phyloP scores from a whole-genome alignment of 2,113 vertebrate species.

The Gallinago paraguaiae region DNA sequence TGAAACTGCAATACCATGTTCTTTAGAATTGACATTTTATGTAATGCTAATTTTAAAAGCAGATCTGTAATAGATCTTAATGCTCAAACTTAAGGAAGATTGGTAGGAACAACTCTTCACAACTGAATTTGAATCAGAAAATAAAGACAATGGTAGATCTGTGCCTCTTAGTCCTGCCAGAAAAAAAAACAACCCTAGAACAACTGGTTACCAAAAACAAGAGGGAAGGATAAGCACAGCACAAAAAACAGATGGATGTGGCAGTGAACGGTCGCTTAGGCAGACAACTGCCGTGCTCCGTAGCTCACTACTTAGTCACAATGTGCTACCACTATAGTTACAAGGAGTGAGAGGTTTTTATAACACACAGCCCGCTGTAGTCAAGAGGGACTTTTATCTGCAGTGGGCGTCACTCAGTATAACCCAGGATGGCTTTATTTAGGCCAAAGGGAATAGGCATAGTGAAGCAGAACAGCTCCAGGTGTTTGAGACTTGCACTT shows the following conservation, averaged over 20 bases:
- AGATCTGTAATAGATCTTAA: neutral
- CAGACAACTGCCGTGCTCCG: neutral
- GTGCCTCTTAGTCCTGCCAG: neutral
- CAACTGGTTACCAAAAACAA: neutral
- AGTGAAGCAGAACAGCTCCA: neutral
- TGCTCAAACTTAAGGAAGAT: neutral
- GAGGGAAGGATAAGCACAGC: neutral
- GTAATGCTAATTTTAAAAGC: neutral
- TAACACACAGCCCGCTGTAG: neutral
- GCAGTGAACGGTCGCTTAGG: neutral
- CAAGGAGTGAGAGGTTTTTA: neutral
- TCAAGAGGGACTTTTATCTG: neutral
- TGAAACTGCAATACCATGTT: neutral
- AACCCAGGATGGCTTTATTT: neutral
- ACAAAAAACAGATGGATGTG: neutral
- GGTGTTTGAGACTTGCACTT: neutral
- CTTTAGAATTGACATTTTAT: neutral
- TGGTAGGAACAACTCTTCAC: neutral
- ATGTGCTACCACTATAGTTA: neutral
- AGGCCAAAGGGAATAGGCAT: neutral
- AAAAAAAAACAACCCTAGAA: neutral
- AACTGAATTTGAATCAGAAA: neutral
- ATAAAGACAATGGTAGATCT: neutral
- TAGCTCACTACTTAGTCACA: neutral
- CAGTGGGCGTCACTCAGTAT: accelerated